These are phyloP conservation scores for Ataeniobius toweri DNA, from an alignment of 2,797 vertebrate genomes.

Conservation along the genomic window DNA sequence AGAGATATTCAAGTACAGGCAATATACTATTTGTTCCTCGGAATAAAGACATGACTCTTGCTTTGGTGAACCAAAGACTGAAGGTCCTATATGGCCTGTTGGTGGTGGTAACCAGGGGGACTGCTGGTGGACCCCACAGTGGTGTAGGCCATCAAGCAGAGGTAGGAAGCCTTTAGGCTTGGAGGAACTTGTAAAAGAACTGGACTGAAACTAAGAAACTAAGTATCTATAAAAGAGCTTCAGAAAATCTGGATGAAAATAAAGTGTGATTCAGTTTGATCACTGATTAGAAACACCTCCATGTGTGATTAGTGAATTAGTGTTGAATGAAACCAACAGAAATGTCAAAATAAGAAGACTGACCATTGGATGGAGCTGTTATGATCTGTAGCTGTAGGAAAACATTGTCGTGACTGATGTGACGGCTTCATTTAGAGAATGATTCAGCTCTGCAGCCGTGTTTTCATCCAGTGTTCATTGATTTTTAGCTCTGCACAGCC, in stretches of 20 bases:
- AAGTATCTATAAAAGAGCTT: not conserved
- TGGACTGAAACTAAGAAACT: not conserved
- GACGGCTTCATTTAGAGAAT: constrained; percentile 5
- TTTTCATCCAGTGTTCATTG: constrained; percentile 9
- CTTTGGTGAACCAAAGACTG: too few relatives aligned
- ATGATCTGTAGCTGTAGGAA: not conserved
- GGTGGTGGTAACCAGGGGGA: too few relatives aligned
- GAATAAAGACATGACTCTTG: too few relatives aligned
- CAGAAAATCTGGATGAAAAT: not conserved
- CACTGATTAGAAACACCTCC: not conserved
- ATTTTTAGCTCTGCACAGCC: constrained; percentile 12
- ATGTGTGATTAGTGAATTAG: too few relatives aligned
- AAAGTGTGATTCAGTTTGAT: too few relatives aligned
- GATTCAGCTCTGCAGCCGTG: constrained; percentile 10
- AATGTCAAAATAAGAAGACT: not conserved
- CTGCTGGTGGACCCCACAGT: too few relatives aligned
- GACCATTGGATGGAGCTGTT: not conserved
- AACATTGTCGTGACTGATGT: not conserved
- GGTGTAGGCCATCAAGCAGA: too few relatives aligned
- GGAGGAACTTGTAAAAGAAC: not conserved
- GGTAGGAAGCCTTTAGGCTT: too few relatives aligned
- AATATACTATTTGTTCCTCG: too few relatives aligned
- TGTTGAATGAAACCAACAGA: not conserved
- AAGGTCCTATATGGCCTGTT: too few relatives aligned
- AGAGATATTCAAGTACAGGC: too few relatives aligned